phyloP scores from a whole-genome alignment of 2,113 vertebrate genomes.

The Coracopsis vasa region DNA sequence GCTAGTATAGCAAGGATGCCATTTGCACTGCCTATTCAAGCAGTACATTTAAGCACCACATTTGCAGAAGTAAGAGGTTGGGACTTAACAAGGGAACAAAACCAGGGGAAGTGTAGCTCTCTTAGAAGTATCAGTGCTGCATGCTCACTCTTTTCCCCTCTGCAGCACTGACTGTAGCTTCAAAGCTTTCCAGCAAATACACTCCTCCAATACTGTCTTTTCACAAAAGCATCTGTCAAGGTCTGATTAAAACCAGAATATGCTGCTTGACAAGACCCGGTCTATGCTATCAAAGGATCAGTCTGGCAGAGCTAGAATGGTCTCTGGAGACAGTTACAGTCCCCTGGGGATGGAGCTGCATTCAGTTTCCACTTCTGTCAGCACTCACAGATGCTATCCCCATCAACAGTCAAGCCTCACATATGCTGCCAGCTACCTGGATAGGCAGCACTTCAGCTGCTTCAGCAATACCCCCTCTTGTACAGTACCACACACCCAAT shows the following conservation, averaged over 20 bases:
- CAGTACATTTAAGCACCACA: not conserved
- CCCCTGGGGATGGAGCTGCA: not conserved
- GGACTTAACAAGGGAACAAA: not conserved
- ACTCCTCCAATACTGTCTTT: not conserved
- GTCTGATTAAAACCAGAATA: not conserved
- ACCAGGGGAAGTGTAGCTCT: not conserved
- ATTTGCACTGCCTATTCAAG: not conserved
- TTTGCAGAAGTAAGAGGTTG: not conserved
- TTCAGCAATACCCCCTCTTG: not conserved
- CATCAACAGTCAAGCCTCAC: not conserved
- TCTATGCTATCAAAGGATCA: not conserved
- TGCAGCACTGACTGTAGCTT: not conserved
- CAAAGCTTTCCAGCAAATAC: not conserved
- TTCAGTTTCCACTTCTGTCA: not conserved
- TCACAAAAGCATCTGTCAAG: not conserved
- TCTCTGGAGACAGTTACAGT: not conserved
- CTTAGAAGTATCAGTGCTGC: rapidly evolving
- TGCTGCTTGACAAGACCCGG: not conserved
- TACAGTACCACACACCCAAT: rapidly evolving
- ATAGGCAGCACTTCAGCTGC: not conserved
- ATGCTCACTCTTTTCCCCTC: not conserved
- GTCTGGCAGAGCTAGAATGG: not conserved
- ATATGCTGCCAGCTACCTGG: not conserved
- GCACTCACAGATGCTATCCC: not conserved
- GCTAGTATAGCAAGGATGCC: not conserved